These are phyloP conservation scores for Apotomis betuletana DNA, from an alignment of 2,888 invertebrate genomes.

Conservation along the genomic window DNA sequence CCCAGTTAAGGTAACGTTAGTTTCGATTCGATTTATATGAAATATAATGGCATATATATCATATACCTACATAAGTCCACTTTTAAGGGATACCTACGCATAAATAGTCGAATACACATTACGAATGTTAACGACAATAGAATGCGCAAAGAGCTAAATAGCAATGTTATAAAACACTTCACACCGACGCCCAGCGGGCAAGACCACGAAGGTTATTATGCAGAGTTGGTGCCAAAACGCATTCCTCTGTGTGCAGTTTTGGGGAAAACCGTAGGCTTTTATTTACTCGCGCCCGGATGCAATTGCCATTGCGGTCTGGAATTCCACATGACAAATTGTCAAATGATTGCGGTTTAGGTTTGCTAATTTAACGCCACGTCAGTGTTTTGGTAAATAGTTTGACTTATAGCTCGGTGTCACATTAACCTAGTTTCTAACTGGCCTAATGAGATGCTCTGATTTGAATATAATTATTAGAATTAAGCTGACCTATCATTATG, in stretches of 20 bases:
- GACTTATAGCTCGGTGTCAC: slow-evolving; percentile 31
- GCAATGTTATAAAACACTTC: slow-evolving; percentile 40
- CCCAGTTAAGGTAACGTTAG: too few species aligned
- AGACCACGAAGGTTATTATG: slow-evolving; percentile 43
- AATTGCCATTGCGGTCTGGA: slow-evolving; percentile 39
- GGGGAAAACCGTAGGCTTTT: slow-evolving; percentile 43
- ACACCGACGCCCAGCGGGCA: slow-evolving; percentile 39
- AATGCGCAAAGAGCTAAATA: slow-evolving; percentile 30
- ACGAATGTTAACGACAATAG: slow-evolving; percentile 32
- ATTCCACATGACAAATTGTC: slow-evolving; percentile 42
- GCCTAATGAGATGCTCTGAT: slow-evolving; percentile 7
- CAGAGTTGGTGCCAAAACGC: slow-evolving; percentile 44
- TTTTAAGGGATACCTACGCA: background rate
- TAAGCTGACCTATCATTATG: too few species aligned
- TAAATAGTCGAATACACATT: slow-evolving; percentile 34
- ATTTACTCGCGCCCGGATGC: slow-evolving; percentile 43
- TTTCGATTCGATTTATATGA: too few species aligned
- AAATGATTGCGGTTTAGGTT: slow-evolving; percentile 39
- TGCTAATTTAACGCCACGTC: slow-evolving; percentile 40
- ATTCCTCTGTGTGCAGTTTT: slow-evolving; percentile 43
- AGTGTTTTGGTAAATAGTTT: slow-evolving; percentile 34
- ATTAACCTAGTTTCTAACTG: slow-evolving; percentile 22
- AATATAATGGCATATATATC: too few species aligned
- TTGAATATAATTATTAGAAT: background rate
- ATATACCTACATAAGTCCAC: background rate